These are phyloP conservation scores for Cetonia aurata DNA, from an alignment of 2,888 invertebrate genomes.

Conservation along the genomic window DNA sequence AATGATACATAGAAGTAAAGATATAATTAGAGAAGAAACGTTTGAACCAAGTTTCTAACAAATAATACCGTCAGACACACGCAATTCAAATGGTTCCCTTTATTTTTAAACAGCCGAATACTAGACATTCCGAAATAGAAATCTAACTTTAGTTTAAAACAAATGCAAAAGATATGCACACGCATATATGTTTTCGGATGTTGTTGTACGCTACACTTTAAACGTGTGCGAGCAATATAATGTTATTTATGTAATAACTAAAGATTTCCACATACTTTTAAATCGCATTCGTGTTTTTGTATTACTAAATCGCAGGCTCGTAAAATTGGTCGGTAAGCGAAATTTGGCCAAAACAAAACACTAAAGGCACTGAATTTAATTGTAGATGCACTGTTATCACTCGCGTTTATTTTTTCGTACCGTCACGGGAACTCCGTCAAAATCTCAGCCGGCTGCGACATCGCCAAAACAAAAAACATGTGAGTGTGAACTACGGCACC, in stretches of 20 bases:
- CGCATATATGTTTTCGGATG: conserved; percentile 10
- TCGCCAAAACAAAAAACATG: conserved; percentile 36
- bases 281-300: not conserved
- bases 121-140: conserved; percentile 40
- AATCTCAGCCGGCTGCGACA: conserved; percentile 14
- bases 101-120: conserved; percentile 37
- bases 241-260: not conserved
- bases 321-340: too few species aligned
- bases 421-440: conserved; percentile 15
- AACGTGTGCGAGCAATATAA: not conserved
- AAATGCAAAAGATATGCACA: conserved; percentile 34
- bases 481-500: conserved; percentile 31
- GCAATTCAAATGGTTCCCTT: conserved; percentile 33
- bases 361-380: conserved; percentile 2
- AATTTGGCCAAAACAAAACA: conserved; percentile 7
- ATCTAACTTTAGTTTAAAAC: conserved; percentile 41
- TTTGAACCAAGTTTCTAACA: conserved; percentile 21
- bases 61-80: conserved; percentile 16
- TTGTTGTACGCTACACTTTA: not conserved
- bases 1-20: too few species aligned
- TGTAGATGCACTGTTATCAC: not conserved
- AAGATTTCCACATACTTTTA: conserved; percentile 16
- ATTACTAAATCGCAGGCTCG: too few species aligned
- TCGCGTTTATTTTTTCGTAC: conserved; percentile 15
- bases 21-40: conserved; percentile 19